Evolutionary conservation across 2,113 vertebrate genomes (phyloP).

Genomic region (Eudorcas thomsonii): DNA sequence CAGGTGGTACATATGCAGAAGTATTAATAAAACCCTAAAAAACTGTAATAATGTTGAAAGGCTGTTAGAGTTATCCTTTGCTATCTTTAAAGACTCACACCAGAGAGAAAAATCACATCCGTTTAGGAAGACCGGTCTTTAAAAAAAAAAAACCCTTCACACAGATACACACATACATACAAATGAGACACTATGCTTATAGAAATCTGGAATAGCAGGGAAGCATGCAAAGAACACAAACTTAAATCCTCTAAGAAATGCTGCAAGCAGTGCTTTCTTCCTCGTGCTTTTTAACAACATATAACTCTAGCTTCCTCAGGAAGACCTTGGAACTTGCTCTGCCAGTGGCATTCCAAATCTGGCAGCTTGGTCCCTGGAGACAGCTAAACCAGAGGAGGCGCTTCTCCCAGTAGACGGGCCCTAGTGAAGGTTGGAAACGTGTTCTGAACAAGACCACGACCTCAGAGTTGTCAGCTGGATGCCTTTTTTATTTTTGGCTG

Average conservation of each 20-base stretch:
- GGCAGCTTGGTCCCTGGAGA: not conserved
- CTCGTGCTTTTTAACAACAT: not conserved
- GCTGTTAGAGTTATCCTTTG: not conserved
- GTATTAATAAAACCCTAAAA: not conserved
- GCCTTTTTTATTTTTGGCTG: not conserved
- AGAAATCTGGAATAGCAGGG: not conserved
- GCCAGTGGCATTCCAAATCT: not conserved
- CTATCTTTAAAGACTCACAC: not conserved
- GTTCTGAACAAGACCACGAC: not conserved
- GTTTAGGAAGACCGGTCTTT: not conserved
- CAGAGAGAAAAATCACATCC: not conserved
- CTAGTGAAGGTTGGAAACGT: not conserved
- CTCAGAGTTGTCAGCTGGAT: not conserved
- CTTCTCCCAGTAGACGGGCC: not conserved
- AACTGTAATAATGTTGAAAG: not conserved
- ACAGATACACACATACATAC: not conserved
- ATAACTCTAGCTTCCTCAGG: not conserved
- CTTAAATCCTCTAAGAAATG: not conserved
- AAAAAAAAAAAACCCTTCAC: not conserved
- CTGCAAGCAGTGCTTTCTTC: not conserved
- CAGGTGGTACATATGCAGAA: not conserved
- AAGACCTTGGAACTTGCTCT: not conserved
- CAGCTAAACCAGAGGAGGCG: not conserved
- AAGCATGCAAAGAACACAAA: not conserved
- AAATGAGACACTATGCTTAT: not conserved